Base-by-base conservation (phyloP, 2,113 vertebrate species). In the Campylomormyrus tamandua region DNA sequence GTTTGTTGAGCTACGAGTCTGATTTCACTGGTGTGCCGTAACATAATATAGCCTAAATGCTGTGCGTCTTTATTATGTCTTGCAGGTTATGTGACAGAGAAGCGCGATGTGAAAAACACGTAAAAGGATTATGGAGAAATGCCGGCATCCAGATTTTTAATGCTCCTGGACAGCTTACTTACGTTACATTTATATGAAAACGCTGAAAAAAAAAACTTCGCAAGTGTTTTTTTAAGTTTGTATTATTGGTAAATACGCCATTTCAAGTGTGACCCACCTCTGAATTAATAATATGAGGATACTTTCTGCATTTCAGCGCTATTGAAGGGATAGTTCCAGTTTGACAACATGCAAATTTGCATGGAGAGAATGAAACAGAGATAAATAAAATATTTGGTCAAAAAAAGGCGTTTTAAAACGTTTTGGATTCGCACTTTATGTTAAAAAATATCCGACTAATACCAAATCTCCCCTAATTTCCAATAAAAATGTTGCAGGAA, bases 231-330 rank as follows among this genome's bases (percentile, higher is more conserved):
- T 8, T 58, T 58, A 58, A 58, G 27, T 5, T 87, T 35, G 50
- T 31, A 19, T 87, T 87, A 31, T 53, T 31, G 5, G 17, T 19
- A 5, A 31, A 52, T 53, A 46, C 13, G 50, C 56, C 2, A 31
- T 7, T 50, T 35, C 11, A 31, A 77, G 17, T 42, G 27, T 4
- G 17, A 10, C 21, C 11, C 42, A 10, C 45, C 5, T 2, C 42
- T 17, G 11, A 56, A 42, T 21, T 1, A 21, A 21, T 19, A 35
- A 27, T 84, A 19, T n/a, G 10, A 11, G 39, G 11, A 21, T 39
- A n/a, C 45, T n/a, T 49, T 31, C 13, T 21, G 27, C 19, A 77
- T 80, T 80, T 90, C 90, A 88, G 90, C 87, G 85, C 87, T 77
- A 52, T 39, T 15, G 24, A 39, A 89, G 27, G 90, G 66, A 90